A percentile compares a stretch with the other conserved stretches of the same genome.
Conservation (phyloP, 1,140 invertebrate genomes). For the Eufriesea mexicana region DNA sequence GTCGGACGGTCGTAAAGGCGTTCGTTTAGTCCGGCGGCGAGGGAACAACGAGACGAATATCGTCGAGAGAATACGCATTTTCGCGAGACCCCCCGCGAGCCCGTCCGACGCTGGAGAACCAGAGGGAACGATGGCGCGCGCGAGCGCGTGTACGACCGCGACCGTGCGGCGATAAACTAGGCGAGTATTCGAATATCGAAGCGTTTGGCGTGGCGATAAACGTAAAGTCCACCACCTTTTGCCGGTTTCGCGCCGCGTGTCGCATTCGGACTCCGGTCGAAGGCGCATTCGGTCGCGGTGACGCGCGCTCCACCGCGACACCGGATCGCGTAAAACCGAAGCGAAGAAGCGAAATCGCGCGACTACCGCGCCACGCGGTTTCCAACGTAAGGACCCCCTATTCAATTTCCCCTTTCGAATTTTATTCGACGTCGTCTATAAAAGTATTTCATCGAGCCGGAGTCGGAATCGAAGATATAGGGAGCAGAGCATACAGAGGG, state of each 20-base stretch:
- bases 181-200: conserved; percentile 58
- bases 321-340: background rate
- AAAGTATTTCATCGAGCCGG: conserved; percentile 30
- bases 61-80: background rate
- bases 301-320: background rate
- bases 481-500: background rate
- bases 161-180: background rate
- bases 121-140: background rate
- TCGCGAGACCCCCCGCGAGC: too few species aligned
- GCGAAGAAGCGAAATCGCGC: background rate
- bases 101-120: too few species aligned
- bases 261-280: too few species aligned
- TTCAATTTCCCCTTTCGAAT: conserved; percentile 28
- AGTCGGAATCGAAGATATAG: background rate
- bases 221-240: conserved; percentile 39
- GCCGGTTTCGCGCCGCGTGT: background rate
- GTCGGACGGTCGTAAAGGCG: conserved; percentile 34
- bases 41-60: background rate
- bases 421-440: conserved; percentile 31
- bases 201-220: background rate
- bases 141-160: background rate
- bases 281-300: conserved; percentile 12
- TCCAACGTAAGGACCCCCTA: background rate
- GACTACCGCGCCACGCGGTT: background rate
- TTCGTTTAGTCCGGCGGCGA: background rate